Evolutionary conservation across 2,888 invertebrate genomes (phyloP).

Genomic region (Epirrhoe tristata): DNA sequence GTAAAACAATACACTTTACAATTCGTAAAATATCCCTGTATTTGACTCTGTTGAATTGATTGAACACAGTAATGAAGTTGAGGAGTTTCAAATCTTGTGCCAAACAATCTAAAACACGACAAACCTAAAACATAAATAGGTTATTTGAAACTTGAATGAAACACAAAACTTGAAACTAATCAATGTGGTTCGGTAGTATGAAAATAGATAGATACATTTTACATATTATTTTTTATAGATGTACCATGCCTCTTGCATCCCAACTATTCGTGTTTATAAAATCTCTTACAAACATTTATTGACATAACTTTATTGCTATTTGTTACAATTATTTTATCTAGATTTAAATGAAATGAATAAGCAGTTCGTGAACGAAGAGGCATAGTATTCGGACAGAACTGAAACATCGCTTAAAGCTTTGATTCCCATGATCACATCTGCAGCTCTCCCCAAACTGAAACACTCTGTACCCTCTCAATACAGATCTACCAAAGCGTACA

Average conservation of each 20-base stretch:
- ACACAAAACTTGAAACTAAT: slow-evolving; percentile 63
- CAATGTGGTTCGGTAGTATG: slow-evolving; percentile 72
- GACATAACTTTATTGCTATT: slow-evolving; percentile 43
- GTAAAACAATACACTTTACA: slow-evolving; percentile 65
- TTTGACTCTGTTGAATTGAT: slow-evolving; percentile 81
- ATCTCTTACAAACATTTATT: slow-evolving; percentile 43
- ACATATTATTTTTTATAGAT: slow-evolving; percentile 58
- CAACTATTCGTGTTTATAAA: slow-evolving; percentile 39
- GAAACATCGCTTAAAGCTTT: slow-evolving; percentile 83
- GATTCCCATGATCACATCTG: slow-evolving; percentile 81
- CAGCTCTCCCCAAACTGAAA: slow-evolving; percentile 67
- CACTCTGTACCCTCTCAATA: slow-evolving; percentile 48
- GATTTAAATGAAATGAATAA: slow-evolving; percentile 36
- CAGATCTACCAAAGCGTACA: slow-evolving; percentile 78
- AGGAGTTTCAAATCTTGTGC: slow-evolving; percentile 64
- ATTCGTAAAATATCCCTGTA: slow-evolving; percentile 84
- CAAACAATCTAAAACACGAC: slow-evolving; percentile 1
- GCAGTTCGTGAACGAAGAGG: slow-evolving; percentile 55
- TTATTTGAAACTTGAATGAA: slow-evolving; percentile 13
- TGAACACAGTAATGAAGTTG: slow-evolving; percentile 75
- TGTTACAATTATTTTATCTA: slow-evolving; percentile 41
- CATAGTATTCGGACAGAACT: slow-evolving; percentile 70
- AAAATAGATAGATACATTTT: slow-evolving; percentile 78
- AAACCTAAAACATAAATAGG: slow-evolving; percentile 8
- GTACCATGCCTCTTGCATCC: slow-evolving; percentile 64